Evolutionary conservation across 2,113 vertebrate genomes (phyloP).

Genomic region (Microcebus jonahi): DNA sequence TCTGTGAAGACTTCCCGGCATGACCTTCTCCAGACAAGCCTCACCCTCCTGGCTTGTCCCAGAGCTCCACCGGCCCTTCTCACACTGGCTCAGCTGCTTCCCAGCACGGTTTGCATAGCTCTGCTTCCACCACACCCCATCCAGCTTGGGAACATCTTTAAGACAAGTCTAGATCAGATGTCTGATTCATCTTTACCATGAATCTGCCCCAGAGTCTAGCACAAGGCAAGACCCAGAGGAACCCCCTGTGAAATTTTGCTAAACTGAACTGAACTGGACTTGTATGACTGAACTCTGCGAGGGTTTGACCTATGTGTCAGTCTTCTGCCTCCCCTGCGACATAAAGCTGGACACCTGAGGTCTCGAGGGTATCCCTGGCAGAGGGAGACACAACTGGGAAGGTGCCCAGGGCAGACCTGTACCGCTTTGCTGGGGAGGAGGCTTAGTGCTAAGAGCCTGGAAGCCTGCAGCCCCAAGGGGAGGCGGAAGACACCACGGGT

Average conservation of each 20-base stretch:
- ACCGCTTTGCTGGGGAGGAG: not conserved
- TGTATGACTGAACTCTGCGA: not conserved
- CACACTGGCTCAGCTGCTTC: not conserved
- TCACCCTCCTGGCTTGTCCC: not conserved
- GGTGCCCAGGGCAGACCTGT: not conserved
- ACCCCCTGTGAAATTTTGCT: not conserved
- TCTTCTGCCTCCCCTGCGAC: not conserved
- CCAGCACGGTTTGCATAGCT: not conserved
- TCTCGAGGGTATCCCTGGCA: not conserved
- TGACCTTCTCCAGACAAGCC: not conserved
- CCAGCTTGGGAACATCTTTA: not conserved
- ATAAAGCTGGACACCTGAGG: not conserved
- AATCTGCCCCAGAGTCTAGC: not conserved
- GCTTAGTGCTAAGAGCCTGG: not conserved
- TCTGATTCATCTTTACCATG: slow-evolving; percentile 22
- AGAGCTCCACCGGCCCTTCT: not conserved
- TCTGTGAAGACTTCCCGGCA: not conserved
- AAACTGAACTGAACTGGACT: not conserved
- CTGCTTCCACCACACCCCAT: not conserved
- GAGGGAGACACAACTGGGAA: not conserved
- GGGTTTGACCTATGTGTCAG: not conserved
- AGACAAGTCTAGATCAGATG: not conserved
- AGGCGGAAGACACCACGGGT: not conserved
- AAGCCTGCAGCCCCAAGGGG: not conserved
- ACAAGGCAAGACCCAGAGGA: slow-evolving; percentile 10